A percentile compares a stretch with the other conserved stretches of the same genome.
Evolutionary conservation across 2,888 invertebrate genomes (phyloP).

Genomic region (Ormyrus pomaceus): DNA sequence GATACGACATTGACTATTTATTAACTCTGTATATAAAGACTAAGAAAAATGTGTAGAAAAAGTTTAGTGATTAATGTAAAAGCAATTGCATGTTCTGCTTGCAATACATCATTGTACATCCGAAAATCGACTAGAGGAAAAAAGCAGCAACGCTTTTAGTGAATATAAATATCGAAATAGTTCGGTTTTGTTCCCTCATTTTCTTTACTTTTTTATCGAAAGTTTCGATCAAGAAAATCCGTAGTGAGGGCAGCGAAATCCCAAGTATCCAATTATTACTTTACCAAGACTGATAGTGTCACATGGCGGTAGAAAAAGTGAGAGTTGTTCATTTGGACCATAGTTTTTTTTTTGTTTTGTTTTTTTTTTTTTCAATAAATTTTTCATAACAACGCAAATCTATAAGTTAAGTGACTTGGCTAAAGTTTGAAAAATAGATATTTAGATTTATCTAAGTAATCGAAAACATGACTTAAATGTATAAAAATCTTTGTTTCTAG

Average conservation of each 20-base stretch:
- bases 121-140: conserved; percentile 40
- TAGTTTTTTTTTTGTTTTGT: conserved; percentile 39
- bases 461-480: conserved; percentile 63
- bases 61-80: conserved; percentile 61
- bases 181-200: conserved; percentile 32
- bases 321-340: conserved; percentile 16
- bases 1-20: conserved; percentile 66
- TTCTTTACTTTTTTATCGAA: conserved; percentile 30
- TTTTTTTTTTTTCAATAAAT: conserved; percentile 23
- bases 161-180: conserved; percentile 25
- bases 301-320: conserved; percentile 47
- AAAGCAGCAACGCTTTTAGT: conserved; percentile 33
- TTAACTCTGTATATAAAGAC: conserved; percentile 71
- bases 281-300: conserved; percentile 72
- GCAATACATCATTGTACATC: conserved; percentile 55
- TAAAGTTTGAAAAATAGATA: conserved; percentile 18
- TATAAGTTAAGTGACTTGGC: conserved; percentile 26
- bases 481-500: conserved; percentile 69
- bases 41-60: conserved; percentile 58
- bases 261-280: conserved; percentile 62
- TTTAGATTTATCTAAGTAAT: conserved; percentile 51
- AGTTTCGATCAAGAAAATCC: conserved; percentile 35
- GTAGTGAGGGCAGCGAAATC: conserved; percentile 36
- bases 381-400: conserved; percentile 14
- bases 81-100: conserved; percentile 54